A percentile compares a stretch with the other conserved stretches of the same genome.
phyloP scores from a whole-genome alignment of 2,888 invertebrate species.

The Sesia apiformis region DNA sequence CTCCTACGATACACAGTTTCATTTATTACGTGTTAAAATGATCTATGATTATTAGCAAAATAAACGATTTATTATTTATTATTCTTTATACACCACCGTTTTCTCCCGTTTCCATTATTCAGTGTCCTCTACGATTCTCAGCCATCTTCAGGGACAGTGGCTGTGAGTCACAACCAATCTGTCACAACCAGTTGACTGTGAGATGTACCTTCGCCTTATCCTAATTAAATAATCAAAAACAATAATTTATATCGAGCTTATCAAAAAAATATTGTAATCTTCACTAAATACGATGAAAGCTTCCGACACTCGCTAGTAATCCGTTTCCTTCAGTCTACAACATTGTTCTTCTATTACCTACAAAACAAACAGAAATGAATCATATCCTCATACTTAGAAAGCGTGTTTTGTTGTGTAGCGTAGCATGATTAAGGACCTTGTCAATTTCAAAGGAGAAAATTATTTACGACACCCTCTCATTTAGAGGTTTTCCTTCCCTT shows the following conservation, averaged over 20 bases:
- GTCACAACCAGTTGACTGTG: no score
- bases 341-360: conserved; percentile 32
- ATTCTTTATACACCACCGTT: no score
- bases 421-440: conserved; percentile 38
- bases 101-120: no score
- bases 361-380: conserved; percentile 18
- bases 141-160: no score
- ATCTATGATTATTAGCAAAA: no score
- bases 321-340: conserved; percentile 41
- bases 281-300: conserved; percentile 47
- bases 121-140: no score
- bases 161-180: no score
- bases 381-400: conserved; percentile 12
- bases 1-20: no score
- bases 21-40: no score
- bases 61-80: no score
- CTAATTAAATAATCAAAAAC: no score
- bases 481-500: conserved; percentile 41
- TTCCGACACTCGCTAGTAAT: conserved; percentile 46
- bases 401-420: conserved; percentile 14
- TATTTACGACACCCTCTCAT: conserved; percentile 64
- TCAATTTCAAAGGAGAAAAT: conserved; percentile 46
- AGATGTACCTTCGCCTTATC: no score
- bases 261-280: conserved; percentile 24
- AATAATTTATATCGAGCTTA: background rate